Conservation (phyloP, 2,888 invertebrate species). For the Drosophila phalerata region DNA sequence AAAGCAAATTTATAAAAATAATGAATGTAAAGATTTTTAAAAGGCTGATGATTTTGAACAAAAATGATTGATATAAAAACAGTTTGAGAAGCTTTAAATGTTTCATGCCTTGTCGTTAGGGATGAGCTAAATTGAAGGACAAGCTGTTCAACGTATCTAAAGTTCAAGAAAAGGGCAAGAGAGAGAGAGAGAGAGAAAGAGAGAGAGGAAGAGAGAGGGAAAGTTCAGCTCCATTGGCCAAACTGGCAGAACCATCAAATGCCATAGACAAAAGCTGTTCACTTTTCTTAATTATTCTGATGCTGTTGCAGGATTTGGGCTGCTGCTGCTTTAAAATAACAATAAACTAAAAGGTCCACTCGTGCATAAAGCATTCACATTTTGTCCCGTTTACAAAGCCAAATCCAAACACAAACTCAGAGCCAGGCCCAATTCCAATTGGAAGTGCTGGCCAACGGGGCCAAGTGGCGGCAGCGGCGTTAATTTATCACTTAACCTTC, state of each 20-base stretch:
- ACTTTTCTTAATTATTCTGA: slow-evolving; percentile 54
- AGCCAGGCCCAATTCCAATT: slow-evolving; percentile 39
- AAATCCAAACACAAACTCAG: not conserved
- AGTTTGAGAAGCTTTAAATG: no score
- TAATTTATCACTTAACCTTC: slow-evolving; percentile 80
- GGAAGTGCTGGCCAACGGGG: slow-evolving; percentile 44
- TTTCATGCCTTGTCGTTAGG: not conserved
- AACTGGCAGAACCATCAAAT: slow-evolving; percentile 16
- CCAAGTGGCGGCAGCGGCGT: slow-evolving; percentile 63
- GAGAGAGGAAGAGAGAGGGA: not conserved
- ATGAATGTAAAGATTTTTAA: no score
- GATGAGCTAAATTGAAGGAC: not conserved
- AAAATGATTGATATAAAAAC: no score
- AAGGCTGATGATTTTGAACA: no score
- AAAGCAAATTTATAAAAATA: no score
- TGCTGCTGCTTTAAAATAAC: slow-evolving; percentile 63
- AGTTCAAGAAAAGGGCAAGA: not conserved
- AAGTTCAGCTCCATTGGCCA: slow-evolving; percentile 22
- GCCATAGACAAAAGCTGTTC: slow-evolving; percentile 16
- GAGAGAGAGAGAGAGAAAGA: not conserved
- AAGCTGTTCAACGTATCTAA: not conserved
- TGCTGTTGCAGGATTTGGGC: slow-evolving; percentile 16
- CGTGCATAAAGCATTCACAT: slow-evolving; percentile 78
- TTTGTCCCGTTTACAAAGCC: slow-evolving; percentile 36
- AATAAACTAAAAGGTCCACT: slow-evolving; percentile 79